These are phyloP conservation scores for Cyphomyrus plagiostoma DNA, from an alignment of 2,113 vertebrate species.

Conservation along the genomic window DNA sequence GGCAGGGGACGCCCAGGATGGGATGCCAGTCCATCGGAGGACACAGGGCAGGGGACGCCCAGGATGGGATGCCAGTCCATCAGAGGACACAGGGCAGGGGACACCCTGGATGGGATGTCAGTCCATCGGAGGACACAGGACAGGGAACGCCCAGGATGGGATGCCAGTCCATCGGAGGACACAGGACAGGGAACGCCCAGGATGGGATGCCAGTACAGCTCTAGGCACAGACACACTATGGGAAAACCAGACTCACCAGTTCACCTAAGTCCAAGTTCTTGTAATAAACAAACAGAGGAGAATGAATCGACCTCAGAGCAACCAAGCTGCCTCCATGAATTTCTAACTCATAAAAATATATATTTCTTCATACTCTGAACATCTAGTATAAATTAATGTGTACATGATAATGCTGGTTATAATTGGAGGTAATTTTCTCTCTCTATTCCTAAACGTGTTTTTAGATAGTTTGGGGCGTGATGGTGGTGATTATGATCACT, in stretches of 20 bases:
- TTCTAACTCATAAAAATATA: neutral
- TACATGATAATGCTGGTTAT: neutral
- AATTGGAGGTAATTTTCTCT: neutral
- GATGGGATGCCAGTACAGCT: too few species aligned
- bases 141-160: too few species aligned
- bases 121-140: too few species aligned
- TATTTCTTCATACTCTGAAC: neutral
- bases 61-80: too few species aligned
- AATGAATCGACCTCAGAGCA: neutral
- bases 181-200: neutral
- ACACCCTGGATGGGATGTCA: too few species aligned
- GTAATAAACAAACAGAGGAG: neutral
- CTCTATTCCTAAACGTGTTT: neutral
- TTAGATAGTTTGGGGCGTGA: neutral
- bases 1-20: too few species aligned
- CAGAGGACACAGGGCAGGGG: too few species aligned
- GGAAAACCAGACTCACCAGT: neutral
- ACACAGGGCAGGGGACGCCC: neutral
- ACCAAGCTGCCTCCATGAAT: neutral
- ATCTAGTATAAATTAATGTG: neutral
- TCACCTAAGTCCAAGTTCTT: neutral
- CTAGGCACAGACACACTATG: neutral
- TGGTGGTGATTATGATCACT: constrained; percentile 12
- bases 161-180: too few species aligned
- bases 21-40: too few species aligned